These are phyloP conservation scores for Phylloscopus whistleri DNA, from an alignment of 2,113 vertebrate genomes.

Conservation along the genomic window DNA sequence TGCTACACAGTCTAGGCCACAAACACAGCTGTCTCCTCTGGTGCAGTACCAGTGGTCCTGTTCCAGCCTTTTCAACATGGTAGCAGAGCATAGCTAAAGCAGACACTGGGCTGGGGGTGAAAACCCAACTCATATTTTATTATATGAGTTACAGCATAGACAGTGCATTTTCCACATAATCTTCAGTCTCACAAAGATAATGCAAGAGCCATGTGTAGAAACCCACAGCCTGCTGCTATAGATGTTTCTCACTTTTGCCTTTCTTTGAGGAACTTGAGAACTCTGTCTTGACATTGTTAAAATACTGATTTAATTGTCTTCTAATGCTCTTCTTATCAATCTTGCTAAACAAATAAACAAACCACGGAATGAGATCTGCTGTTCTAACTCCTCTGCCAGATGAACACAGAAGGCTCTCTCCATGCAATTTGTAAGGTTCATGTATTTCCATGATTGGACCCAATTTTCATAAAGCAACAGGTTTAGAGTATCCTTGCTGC, in stretches of 20 bases:
- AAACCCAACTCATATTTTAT: background rate
- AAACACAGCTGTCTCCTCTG: background rate
- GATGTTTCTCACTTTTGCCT: background rate
- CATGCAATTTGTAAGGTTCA: background rate
- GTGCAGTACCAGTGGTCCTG: background rate
- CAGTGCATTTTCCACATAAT: background rate
- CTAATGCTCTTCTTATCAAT: background rate
- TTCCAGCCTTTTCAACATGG: background rate
- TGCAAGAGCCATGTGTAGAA: background rate
- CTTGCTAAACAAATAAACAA: background rate
- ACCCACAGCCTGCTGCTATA: background rate
- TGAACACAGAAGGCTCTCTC: background rate
- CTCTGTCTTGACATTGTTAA: background rate
- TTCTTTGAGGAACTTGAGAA: background rate
- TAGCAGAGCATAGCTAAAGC: background rate
- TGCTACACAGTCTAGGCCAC: background rate
- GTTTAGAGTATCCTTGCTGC: background rate
- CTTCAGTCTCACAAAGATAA: background rate
- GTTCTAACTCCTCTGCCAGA: background rate
- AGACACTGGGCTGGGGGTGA: background rate
- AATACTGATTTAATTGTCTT: background rate
- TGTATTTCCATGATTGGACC: background rate
- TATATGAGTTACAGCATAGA: background rate
- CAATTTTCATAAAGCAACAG: background rate
- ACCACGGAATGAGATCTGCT: background rate